phyloP scores from a whole-genome alignment of 2,888 invertebrate species.

The Ennomos erosarius region DNA sequence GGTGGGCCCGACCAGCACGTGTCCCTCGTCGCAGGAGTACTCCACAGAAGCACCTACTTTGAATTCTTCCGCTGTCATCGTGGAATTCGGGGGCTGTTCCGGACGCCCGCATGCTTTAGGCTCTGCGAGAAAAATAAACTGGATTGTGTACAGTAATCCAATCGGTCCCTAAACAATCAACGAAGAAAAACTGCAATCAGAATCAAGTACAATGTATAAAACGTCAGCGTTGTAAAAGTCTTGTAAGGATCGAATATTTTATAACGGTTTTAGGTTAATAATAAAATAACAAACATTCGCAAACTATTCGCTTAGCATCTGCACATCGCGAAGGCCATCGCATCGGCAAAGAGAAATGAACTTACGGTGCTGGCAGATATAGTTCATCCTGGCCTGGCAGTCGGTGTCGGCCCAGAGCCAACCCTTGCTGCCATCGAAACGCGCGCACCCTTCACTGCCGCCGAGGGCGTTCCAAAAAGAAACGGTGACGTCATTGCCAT shows the following conservation, averaged over 20 bases:
- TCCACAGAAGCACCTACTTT: constrained; percentile 93
- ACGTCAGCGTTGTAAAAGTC: too few species aligned
- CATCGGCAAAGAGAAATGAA: constrained; percentile 53
- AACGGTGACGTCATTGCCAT: constrained; percentile 94
- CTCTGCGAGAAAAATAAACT: constrained; percentile 78
- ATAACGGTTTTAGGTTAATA: too few species aligned
- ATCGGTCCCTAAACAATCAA: too few species aligned
- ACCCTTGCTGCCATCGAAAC: constrained; percentile 96
- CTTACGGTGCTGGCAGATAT: constrained; percentile 97
- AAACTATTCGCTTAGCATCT: constrained; percentile 12
- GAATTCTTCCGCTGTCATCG: constrained; percentile 91
- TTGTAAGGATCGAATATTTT: too few species aligned
- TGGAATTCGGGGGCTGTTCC: constrained; percentile 97
- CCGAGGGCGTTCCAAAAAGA: constrained; percentile 97
- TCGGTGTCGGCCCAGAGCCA: constrained; percentile 98
- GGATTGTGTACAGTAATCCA: background rate
- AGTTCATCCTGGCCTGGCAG: constrained; percentile 93
- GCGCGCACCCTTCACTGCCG: constrained; percentile 93
- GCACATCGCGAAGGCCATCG: constrained; percentile 16
- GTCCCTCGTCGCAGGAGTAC: constrained; percentile 94
- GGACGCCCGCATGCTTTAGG: constrained; percentile 96
- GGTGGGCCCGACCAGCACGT: constrained; percentile 93
- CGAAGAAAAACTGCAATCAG: background rate
- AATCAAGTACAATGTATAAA: background rate
- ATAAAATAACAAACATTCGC: too few species aligned